Evolutionary conservation across 2,113 vertebrate genomes (phyloP), one percentile per base, ranked within the genome.

Genomic region (Myiozetetes cayanensis): DNA sequence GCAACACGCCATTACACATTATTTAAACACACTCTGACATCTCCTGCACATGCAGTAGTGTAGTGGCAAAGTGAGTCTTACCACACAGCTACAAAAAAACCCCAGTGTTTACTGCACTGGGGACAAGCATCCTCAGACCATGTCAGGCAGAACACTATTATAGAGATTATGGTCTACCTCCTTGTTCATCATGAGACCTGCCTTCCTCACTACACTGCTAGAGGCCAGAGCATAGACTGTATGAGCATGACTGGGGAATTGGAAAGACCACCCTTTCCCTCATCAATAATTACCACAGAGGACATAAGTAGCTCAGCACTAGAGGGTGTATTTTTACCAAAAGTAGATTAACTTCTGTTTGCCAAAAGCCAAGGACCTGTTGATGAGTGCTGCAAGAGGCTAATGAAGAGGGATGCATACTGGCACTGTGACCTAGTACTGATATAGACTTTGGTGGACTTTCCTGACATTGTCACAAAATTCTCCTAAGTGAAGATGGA

Each of bases 11-110:
- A 93, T 93, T 95, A 85, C 91, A 92, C 85, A 80, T 96, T 93
- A 96, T 92, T 96, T 96, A 96, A 95, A 96, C 85, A 66, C 75
- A 80, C 70, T 68, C 87, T 96, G 91, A 87, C 79, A 96, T 96
- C 78, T 92, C 49, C 85, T 94, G 82, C 41, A 91, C 87, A 89
- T 25, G 46, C 75, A 80, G 63, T 44, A 88, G 71, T 3, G 7
- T 22, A 91, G 62, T 59, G 72, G 67, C 79, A 87, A 75, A 87
- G 13, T 39, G 70, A 52, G 24, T 61, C 81, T 93, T 79, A 78
- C 35, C 5, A 30, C 43, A 85, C 43, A 86, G 59, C 59, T 46
- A 52, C 67, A 50, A 63, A 79, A 85, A 5, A 5, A 0, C 5
- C 14, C 9, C 17, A 33, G 12, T 49, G 28, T 68, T 91, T 65